These are phyloP conservation scores for Eufriesea mexicana DNA, from an alignment of 1,140 invertebrate genomes.

Conservation along the genomic window DNA sequence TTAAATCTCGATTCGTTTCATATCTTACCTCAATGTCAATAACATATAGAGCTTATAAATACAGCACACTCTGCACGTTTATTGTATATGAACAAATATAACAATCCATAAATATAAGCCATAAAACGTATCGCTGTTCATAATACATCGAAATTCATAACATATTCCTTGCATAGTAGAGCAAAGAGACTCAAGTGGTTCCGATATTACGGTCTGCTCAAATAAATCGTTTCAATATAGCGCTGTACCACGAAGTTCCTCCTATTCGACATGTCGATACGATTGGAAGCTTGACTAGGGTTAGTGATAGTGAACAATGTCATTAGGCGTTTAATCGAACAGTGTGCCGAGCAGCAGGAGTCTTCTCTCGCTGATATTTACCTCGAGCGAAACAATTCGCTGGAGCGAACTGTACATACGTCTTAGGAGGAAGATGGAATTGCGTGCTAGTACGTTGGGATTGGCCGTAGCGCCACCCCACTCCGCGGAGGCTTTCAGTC, in stretches of 20 bases:
- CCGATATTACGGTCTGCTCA: slow-evolving; percentile 3
- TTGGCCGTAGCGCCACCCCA: slow-evolving; percentile 68
- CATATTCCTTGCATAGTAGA: slow-evolving; percentile 1
- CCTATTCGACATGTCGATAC: background rate
- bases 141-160: slow-evolving; percentile 3
- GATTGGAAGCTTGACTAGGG: background rate
- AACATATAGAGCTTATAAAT: background rate
- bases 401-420: background rate
- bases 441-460: slow-evolving; percentile 62
- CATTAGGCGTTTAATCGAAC: background rate
- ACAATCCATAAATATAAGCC: background rate
- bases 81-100: background rate
- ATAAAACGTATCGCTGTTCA: background rate
- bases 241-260: too few species aligned
- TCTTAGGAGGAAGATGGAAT: slow-evolving; percentile 34
- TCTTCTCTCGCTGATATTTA: background rate
- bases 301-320: background rate
- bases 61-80: background rate
- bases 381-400: background rate
- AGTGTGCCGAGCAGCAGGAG: background rate
- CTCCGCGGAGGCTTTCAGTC: slow-evolving; percentile 71
- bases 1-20: background rate
- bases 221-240: background rate
- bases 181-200: background rate
- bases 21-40: background rate